Evolutionary conservation across 2,113 vertebrate species (phyloP).

Genomic region (Toxotes chatareus): DNA sequence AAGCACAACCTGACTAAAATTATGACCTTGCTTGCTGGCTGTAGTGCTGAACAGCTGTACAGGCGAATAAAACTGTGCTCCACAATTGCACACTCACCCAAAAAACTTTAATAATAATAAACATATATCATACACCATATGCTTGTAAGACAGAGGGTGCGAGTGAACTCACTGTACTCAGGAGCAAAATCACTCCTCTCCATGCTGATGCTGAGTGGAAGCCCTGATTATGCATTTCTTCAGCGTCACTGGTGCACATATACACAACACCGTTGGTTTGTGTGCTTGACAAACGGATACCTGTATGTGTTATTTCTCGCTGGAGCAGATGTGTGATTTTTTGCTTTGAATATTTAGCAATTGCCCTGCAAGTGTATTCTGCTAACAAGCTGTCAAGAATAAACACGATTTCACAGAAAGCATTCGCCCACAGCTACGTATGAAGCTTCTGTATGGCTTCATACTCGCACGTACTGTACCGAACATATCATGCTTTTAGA

Average conservation of each 20-base stretch:
- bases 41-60: constrained; percentile 42
- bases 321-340: constrained; percentile 25
- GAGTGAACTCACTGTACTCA: constrained; percentile 20
- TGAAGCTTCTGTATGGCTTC: neutral
- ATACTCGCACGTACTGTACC: neutral
- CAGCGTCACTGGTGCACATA: constrained; percentile 2
- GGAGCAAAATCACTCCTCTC: constrained; percentile 8
- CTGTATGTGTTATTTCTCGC: constrained; percentile 8
- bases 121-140: constrained; percentile 32
- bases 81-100: constrained; percentile 21
- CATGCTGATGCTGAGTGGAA: constrained; percentile 33
- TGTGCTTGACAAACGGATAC: constrained; percentile 18
- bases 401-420: constrained; percentile 1
- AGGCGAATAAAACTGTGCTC: constrained; percentile 43
- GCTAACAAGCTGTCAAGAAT: constrained; percentile 32
- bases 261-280: neutral
- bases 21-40: constrained; percentile 6
- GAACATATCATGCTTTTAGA: constrained; percentile 6
- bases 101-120: constrained; percentile 49
- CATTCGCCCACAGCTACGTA: neutral
- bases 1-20: constrained; percentile 28
- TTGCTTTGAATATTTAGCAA: constrained; percentile 8
- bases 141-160: constrained; percentile 12
- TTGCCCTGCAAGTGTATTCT: constrained; percentile 29
- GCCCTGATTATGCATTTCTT: constrained; percentile 44